phyloP scores from a whole-genome alignment of 2,888 invertebrate species.

The Rosalia funebris region DNA sequence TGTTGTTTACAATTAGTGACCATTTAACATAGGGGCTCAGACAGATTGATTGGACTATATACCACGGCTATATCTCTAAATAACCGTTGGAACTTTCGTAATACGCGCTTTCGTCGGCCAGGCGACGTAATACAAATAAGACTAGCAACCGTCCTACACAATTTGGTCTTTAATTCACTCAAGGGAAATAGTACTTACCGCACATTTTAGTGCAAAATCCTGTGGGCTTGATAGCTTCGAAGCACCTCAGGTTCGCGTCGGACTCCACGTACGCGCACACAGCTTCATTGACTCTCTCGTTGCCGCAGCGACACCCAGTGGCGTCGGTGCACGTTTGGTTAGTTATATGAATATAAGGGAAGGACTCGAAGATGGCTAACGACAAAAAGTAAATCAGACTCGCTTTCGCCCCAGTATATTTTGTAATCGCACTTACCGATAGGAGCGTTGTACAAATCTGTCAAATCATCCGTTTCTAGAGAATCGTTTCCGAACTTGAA shows the following conservation, averaged over 20 bases:
- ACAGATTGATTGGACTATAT: too few relatives aligned
- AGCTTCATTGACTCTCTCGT: background rate
- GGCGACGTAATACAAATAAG: too few relatives aligned
- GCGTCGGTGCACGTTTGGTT: constrained; percentile 24
- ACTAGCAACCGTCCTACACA: too few relatives aligned
- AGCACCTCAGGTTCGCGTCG: constrained; percentile 13
- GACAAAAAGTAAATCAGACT: background rate
- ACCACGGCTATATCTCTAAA: background rate
- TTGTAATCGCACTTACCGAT: constrained; percentile 1
- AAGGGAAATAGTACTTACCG: constrained; percentile 42
- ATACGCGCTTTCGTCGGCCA: too few relatives aligned
- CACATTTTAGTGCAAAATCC: constrained; percentile 48
- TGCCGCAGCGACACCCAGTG: constrained; percentile 34
- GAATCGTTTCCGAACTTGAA: constrained; percentile 32
- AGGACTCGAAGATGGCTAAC: background rate
- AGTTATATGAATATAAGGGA: constrained; percentile 3
- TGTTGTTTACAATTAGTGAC: too few relatives aligned
- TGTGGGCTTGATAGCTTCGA: constrained; percentile 31
- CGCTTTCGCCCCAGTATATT: background rate
- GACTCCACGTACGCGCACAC: constrained; percentile 2
- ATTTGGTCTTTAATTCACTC: too few relatives aligned
- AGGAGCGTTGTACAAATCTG: background rate
- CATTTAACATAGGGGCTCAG: too few relatives aligned
- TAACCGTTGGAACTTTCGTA: too few relatives aligned
- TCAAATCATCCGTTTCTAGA: constrained; percentile 22